Base-by-base conservation (phyloP, 2,888 invertebrate species). In the Mechanitis messenoides region DNA sequence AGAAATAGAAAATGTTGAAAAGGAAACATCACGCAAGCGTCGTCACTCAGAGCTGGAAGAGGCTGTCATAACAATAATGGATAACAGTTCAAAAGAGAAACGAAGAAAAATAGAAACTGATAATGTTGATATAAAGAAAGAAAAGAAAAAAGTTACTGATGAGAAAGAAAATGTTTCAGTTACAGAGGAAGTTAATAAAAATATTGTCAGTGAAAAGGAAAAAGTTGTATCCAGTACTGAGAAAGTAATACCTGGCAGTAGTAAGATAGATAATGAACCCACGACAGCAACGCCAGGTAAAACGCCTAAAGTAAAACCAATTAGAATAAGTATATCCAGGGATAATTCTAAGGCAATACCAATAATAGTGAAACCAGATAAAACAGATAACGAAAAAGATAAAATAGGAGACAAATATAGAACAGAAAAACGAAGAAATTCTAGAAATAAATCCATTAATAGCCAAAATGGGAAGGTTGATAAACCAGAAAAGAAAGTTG, bases 11-110 rank as follows among this genome's bases (percentile, higher is more conserved):
- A 70, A 68, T 38, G 72, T 71, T 45, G 74, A 74, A 54, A 69
- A 58, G 9, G 71, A 72, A 20, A 33, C 68, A 5, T 62, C 77
- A 3, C 81, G 81, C 68, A 89, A 87, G 71, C 81, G 89, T n/a
- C 81, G 87, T 2, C 77, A 81, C 1, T 87, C 89, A 0, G 74
- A 78, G 1, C 65, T 84, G 7, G 84, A 84, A 58, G 87, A 85
- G 68, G 79, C 83, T 0, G 72, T 79, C 3, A 69, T 82, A 28
- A 83, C 82, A 2, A 75, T 81, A 9, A 72, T 84, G 42, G 81
- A 81, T 28, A 71, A 64, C 28, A 72, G 68, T 47, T 62, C 68
- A 9, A 70, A 62, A 59, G 78, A 77, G 35, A 87, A 85, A 71
- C 74, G 76, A 53, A 79, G 70, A 61, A 75, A 75, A 46, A 45